Evolutionary conservation across 2,888 invertebrate species (phyloP).

Genomic region (Theodoxus fluviatilis): DNA sequence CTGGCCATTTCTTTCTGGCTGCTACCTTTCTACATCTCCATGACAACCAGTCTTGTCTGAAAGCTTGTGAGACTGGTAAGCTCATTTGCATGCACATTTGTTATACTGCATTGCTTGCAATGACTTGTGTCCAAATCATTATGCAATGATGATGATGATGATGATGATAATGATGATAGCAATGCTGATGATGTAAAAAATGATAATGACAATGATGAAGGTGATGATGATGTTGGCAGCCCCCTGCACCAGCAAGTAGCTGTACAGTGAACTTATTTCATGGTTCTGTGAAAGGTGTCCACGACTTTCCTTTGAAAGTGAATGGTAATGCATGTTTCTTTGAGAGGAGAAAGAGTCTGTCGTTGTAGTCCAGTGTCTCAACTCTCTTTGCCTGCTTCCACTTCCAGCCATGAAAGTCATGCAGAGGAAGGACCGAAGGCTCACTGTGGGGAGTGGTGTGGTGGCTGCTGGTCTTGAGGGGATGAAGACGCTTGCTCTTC

Average conservation of each 20-base stretch:
- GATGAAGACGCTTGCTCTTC: constrained; percentile 34
- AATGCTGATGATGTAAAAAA: no score
- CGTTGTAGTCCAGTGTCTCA: no score
- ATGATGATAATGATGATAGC: no score
- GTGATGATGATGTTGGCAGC: no score
- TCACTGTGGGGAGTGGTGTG: constrained; percentile 33
- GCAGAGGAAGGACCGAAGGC: constrained; percentile 35
- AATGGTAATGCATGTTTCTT: neutral
- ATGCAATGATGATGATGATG: no score
- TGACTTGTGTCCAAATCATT: no score
- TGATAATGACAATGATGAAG: no score
- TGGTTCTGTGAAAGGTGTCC: neutral
- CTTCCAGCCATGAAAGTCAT: constrained; percentile 34
- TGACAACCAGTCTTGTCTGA: constrained; percentile 19
- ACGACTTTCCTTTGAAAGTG: neutral
- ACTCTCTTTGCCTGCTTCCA: neutral
- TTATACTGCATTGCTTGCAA: no score
- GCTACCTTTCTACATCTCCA: constrained; percentile 29
- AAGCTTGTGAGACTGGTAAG: constrained; percentile 32
- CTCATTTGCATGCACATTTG: no score
- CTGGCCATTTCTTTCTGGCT: constrained; percentile 31
- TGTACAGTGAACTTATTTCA: no score
- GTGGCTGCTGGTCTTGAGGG: constrained; percentile 28
- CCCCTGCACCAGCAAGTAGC: no score
- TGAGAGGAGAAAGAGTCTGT: no score